Base-by-base conservation (phyloP, 2,113 vertebrate genomes). In the Diglossa brunneiventris region DNA sequence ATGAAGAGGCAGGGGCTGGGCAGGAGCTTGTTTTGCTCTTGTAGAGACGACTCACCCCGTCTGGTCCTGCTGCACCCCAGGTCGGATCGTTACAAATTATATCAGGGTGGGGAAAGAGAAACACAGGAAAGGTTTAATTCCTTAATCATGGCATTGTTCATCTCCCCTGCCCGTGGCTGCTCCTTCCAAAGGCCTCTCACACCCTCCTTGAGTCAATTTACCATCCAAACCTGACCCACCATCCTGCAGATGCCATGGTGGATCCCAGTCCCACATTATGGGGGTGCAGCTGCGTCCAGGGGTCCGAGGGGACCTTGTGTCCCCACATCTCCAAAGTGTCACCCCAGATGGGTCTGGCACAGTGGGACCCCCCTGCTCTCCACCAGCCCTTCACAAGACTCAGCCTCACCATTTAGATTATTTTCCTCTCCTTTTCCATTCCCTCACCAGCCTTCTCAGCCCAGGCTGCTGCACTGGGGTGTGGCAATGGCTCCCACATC, bases 1-100 rank as follows among this genome's bases (percentile, higher is more conserved):
- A 91, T 95, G 88, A 86, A 95, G 96, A 96, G 95, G 77, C 85
- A 39, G 78, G 93, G 90, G 69, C 92, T 96, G 85, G 8, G 93
- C 93, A 83, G 94, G 93, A 95, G 95, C 94, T 92, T 95, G 90
- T 90, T 97, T 90, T 92, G 94, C 96, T 96, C 95, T 83, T 35
- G 63, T 86, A 22, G 2, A 56, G 90, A 80, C 24, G 31, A 19
- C 73, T 81, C 6, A 46, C 62, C 44, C 83, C 11, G 89, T 49
- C 94, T 93, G 94, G 10, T 70, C 20, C 61, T 5, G 76, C 91
- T 69, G 93, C 85, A 91, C 87, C 94, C 90, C 82, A 11, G 61
- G 61, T 94, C 93, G 90, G 56, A 93, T 72, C 27, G 11, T 7
- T 53, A 89, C 83, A 93, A 92, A 91, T 95, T 31, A 28, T 24